phyloP scores from a whole-genome alignment of 2,888 invertebrate genomes.

The Aplocera efformata region DNA sequence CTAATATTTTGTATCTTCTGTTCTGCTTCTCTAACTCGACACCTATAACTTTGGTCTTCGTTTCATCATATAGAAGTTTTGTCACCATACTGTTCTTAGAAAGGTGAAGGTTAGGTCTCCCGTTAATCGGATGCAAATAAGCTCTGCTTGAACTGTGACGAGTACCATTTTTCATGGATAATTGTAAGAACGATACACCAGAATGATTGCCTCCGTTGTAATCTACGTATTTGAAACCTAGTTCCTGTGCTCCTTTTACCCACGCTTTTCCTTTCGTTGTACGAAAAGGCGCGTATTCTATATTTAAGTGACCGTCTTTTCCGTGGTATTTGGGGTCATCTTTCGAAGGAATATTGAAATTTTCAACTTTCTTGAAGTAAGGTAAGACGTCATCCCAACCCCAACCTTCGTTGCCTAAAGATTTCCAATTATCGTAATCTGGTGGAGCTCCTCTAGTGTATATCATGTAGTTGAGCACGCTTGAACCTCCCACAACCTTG shows the following conservation, averaged over 20 bases:
- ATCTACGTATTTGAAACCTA: slow-evolving; percentile 81
- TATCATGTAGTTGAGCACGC: slow-evolving; percentile 90
- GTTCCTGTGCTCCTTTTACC: slow-evolving; percentile 81
- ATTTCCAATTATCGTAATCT: slow-evolving; percentile 89
- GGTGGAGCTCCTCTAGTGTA: slow-evolving; percentile 85
- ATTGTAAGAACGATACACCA: slow-evolving; percentile 82
- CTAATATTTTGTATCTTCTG: slow-evolving; percentile 75
- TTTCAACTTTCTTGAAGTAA: slow-evolving; percentile 90
- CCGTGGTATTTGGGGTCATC: slow-evolving; percentile 76
- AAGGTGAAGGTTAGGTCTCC: slow-evolving; percentile 82
- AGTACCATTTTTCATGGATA: slow-evolving; percentile 83
- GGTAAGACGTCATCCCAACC: slow-evolving; percentile 85
- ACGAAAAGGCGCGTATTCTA: slow-evolving; percentile 77
- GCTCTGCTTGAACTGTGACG: slow-evolving; percentile 85
- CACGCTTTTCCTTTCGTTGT: slow-evolving; percentile 77
- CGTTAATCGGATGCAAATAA: slow-evolving; percentile 81
- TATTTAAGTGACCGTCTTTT: slow-evolving; percentile 77
- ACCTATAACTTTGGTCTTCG: slow-evolving; percentile 79
- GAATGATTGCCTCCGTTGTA: slow-evolving; percentile 82
- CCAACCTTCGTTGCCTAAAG: slow-evolving; percentile 87
- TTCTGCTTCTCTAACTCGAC: slow-evolving; percentile 80
- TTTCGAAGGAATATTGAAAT: slow-evolving; percentile 81
- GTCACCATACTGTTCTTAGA: slow-evolving; percentile 81
- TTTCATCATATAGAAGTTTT: slow-evolving; percentile 78
- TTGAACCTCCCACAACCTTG: slow-evolving; percentile 90